Conservation (phyloP, 92 coral and sea anemone species). For the Hydrozoanthus gracilis region DNA sequence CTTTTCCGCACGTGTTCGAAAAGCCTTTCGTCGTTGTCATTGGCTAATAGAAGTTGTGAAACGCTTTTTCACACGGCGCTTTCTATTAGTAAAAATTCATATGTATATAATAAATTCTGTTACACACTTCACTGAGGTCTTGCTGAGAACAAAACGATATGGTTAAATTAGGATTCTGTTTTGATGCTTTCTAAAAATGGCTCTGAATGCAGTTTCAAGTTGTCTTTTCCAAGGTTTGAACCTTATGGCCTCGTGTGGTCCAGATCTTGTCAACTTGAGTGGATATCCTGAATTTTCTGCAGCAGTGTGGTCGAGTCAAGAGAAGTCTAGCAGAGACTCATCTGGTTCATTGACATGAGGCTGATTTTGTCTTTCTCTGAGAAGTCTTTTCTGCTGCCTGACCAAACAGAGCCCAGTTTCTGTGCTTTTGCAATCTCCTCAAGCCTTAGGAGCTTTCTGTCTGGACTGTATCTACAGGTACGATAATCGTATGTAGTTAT, state of each 20-base stretch:
- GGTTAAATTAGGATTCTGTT: slow-evolving; percentile 29
- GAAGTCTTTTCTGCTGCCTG: slow-evolving; percentile 40
- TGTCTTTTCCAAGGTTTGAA: slow-evolving; percentile 45
- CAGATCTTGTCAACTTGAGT: slow-evolving; percentile 8
- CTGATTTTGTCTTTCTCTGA: slow-evolving; percentile 42
- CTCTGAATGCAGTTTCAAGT: slow-evolving; percentile 34
- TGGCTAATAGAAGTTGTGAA: no score
- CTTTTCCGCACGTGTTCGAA: no score
- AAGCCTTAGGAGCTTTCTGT: slow-evolving; percentile 36
- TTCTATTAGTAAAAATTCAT: no score
- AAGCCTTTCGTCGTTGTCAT: no score
- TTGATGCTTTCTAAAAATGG: slow-evolving; percentile 32
- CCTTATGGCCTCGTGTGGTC: no score
- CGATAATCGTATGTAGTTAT: slow-evolving; percentile 9
- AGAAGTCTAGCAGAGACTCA: slow-evolving; percentile 32
- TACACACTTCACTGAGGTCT: slow-evolving; percentile 22
- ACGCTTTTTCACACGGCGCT: no score
- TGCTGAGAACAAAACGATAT: slow-evolving; percentile 52
- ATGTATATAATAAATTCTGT: no score
- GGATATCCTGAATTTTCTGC: slow-evolving; percentile 40
- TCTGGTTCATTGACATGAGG: slow-evolving; percentile 32
- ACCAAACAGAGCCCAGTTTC: slow-evolving; percentile 44
- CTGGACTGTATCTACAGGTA: slow-evolving; percentile 33
- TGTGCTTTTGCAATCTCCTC: slow-evolving; percentile 46
- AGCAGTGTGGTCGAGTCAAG: slow-evolving; percentile 15